These are phyloP conservation scores for Rattus rattus DNA, from an alignment of 2,113 vertebrate species.

Conservation along the genomic window DNA sequence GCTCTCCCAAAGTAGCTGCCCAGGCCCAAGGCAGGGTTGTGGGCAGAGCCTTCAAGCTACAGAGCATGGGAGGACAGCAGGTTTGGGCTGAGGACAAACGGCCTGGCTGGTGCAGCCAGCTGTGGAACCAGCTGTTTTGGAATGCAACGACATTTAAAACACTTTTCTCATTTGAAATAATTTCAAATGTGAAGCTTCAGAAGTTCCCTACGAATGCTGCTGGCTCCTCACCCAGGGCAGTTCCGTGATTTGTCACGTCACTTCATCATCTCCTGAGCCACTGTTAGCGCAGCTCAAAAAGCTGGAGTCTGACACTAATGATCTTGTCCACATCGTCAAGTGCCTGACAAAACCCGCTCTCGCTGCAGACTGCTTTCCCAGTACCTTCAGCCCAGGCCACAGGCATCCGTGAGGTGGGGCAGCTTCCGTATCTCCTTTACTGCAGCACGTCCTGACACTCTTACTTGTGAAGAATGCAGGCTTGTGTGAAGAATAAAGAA, in stretches of 20 bases:
- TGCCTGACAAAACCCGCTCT: not conserved
- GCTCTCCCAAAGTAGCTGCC: not conserved
- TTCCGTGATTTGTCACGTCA: not conserved
- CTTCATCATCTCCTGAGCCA: not conserved
- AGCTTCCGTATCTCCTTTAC: no score
- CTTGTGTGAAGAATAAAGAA: no score
- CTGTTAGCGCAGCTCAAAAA: not conserved
- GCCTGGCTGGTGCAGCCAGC: not conserved
- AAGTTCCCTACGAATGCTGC: not conserved
- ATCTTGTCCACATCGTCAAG: not conserved
- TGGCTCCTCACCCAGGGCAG: not conserved
- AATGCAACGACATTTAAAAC: not conserved
- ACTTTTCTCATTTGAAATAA: conserved; percentile 24
- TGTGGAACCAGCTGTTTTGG: not conserved
- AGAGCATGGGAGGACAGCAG: not conserved
- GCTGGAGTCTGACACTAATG: not conserved
- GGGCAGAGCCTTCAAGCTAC: not conserved
- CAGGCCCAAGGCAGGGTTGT: not conserved
- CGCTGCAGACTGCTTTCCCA: not conserved
- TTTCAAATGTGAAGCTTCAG: not conserved
- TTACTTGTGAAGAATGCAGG: not conserved
- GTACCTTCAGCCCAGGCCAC: no score
- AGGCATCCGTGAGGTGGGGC: no score
- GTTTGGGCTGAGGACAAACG: not conserved
- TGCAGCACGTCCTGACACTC: fast-evolving